Evolutionary conservation across 2,113 vertebrate genomes (phyloP), one percentile per base, ranked within the genome.

Genomic region (Sterna hirundo): DNA sequence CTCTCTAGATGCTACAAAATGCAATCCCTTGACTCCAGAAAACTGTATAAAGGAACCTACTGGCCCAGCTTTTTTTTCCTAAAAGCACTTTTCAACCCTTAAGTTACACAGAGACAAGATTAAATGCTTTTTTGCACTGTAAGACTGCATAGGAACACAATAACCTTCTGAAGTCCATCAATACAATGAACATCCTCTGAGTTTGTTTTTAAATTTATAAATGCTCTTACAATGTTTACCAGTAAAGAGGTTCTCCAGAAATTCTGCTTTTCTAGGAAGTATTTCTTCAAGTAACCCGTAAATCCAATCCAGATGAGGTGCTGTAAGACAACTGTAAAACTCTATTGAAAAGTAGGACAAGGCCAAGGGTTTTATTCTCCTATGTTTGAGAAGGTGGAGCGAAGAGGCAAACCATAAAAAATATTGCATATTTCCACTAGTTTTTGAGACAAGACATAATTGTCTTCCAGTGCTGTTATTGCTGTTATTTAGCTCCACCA

Each of bases 81-180:
- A 82, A 72, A 93, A 93, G 17, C 34, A 51, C 27, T 94, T 94
- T 69, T 34, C 34, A 86, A 40, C 11, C 30, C 25, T 72, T 49
- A 23, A 90, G 68, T 47, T 61, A 36, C 17, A 72, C 11, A 79
- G 34, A 77, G 14, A 7, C 13, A 82, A 92, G 47, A 78, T 69
- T 72, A 85, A 96, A 76, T 49, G n/a, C 1, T 21, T 62, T 79
- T 86, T 92, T 83, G 5, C 25, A 58, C 40, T 65, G 15, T 77
- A 46, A 58, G 30, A 38, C 27, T 86, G 27, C 20, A 62, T 13
- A 83, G 26, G 36, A 91, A 26, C 29, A 71, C 23, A 80, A 29
- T 46, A 86, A 57, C 44, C 72, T 88, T 61, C 40, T 40, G 15
- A 38, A 91, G 5, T 46, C 15, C 27, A 2, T 52, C 34, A 42